phyloP scores from a whole-genome alignment of 23 tunicate species.

The Phallusia fumigata region DNA sequence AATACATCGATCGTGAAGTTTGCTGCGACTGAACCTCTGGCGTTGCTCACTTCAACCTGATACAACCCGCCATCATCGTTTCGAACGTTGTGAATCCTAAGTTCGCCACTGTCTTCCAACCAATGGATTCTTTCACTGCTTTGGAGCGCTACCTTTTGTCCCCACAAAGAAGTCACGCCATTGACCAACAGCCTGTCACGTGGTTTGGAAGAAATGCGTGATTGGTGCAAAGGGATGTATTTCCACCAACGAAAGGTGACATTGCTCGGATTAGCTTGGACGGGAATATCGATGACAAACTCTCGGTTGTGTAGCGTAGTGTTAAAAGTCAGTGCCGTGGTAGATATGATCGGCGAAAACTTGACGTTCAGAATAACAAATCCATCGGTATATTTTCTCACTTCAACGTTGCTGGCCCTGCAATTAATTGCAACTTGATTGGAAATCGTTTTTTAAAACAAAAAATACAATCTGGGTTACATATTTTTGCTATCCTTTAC shows the following conservation, averaged over 20 bases:
- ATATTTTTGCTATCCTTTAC: constrained; percentile 16
- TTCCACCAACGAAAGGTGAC: constrained; percentile 52
- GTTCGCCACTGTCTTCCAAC: constrained; percentile 16
- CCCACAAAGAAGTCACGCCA: background rate
- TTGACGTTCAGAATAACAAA: constrained; percentile 24
- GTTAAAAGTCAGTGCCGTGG: background rate
- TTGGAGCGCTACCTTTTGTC: background rate
- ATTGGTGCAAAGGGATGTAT: background rate
- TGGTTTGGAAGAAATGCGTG: background rate
- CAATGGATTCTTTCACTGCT: constrained; percentile 19
- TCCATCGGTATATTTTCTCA: constrained; percentile 10
- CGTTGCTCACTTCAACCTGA: constrained; percentile 39
- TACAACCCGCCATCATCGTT: constrained; percentile 61
- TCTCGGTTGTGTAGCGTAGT: constrained; percentile 34
- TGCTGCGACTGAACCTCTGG: constrained; percentile 23
- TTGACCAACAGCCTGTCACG: background rate
- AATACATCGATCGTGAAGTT: constrained; percentile 56
- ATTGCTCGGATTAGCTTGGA: constrained; percentile 46
- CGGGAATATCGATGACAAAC: constrained; percentile 26
- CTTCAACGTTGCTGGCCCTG: constrained; percentile 37
- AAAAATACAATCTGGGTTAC: background rate
- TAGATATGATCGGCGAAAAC: constrained; percentile 43
- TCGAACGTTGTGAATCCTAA: constrained; percentile 35
- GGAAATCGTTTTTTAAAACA: background rate
- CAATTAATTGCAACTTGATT: background rate